phyloP scores from a whole-genome alignment of 53 echinoderm and acorn worm genomes.

The Hippasteria phrygiana region DNA sequence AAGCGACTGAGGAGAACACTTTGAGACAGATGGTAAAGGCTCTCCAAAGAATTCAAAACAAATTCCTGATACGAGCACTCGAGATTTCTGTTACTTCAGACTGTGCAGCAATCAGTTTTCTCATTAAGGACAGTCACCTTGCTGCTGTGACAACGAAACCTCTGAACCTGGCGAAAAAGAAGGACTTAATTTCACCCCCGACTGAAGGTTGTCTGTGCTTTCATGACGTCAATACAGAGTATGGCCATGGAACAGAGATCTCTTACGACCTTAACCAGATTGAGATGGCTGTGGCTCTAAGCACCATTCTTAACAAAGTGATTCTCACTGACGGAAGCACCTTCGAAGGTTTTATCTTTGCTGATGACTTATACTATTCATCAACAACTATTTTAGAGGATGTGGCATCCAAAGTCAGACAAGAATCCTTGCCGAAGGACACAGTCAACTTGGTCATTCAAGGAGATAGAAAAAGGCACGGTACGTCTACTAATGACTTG shows the following conservation, averaged over 20 bases:
- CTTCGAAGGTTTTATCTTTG: constrained; percentile 55
- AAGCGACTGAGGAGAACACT: constrained; percentile 25
- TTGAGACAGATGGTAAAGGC: constrained; percentile 45
- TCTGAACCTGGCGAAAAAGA: constrained; percentile 20
- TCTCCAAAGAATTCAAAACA: constrained; percentile 53
- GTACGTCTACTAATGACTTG: constrained; percentile 63
- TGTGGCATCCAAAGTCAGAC: constrained; percentile 48
- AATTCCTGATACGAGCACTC: constrained; percentile 52
- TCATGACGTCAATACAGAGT: constrained; percentile 66
- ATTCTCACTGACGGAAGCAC: constrained; percentile 40
- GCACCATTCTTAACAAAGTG: constrained; percentile 58
- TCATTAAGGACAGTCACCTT: constrained; percentile 50
- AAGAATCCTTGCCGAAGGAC: constrained; percentile 64
- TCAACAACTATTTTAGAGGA: constrained; percentile 51
- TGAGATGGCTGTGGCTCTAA: constrained; percentile 61
- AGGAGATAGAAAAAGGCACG: constrained; percentile 37
- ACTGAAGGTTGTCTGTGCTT: constrained; percentile 21
- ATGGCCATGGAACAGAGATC: constrained; percentile 63
- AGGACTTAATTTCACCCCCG: constrained; percentile 33
- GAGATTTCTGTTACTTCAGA: constrained; percentile 33
- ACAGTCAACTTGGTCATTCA: constrained; percentile 38
- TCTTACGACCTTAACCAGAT: constrained; percentile 52
- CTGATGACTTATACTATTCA: constrained; percentile 64
- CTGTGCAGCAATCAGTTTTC: constrained; percentile 59
- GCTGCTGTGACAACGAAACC: constrained; percentile 59